Percentiles rank a stretch among this genome's conserved stretches.
These are phyloP conservation scores for Aricia agestis DNA, from an alignment of 1,140 invertebrate genomes.

Conservation along the genomic window DNA sequence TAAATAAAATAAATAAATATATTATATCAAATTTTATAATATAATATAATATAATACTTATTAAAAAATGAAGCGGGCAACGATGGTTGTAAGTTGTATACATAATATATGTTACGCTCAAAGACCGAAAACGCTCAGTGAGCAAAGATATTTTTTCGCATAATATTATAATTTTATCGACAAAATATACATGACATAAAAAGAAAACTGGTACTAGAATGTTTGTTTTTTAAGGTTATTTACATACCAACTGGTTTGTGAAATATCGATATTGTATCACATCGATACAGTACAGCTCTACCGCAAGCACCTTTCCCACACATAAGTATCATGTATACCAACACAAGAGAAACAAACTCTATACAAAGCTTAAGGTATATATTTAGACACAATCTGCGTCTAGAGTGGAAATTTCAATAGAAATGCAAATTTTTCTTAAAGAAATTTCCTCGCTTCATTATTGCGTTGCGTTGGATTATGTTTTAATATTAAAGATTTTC, in stretches of 20 bases:
- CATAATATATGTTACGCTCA: too few species aligned
- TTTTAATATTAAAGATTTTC: constrained; percentile 23
- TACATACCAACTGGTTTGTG: neutral
- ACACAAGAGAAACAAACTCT: constrained; percentile 38
- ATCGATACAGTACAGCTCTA: constrained; percentile 24
- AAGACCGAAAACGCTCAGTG: too few species aligned
- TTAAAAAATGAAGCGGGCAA: too few species aligned
- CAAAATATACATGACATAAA: too few species aligned
- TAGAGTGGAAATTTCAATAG: constrained; percentile 71
- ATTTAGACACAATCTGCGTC: constrained; percentile 63
- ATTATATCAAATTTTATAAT: too few species aligned
- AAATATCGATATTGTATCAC: neutral
- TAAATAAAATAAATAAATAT: too few species aligned
- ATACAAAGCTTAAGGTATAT: constrained; percentile 60
- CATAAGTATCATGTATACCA: constrained; percentile 26
- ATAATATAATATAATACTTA: too few species aligned
- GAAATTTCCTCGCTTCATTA: constrained; percentile 56
- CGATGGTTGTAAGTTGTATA: too few species aligned
- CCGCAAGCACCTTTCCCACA: constrained; percentile 33
- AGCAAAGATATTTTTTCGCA: too few species aligned
- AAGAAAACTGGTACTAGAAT: too few species aligned
- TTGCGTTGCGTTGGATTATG: constrained; percentile 56
- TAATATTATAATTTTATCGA: too few species aligned
- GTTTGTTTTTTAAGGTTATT: too few species aligned
- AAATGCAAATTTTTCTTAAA: constrained; percentile 67